A percentile compares a stretch with the other conserved stretches of the same genome.
These are phyloP conservation scores for Lydus trimaculatus DNA, from an alignment of 2,888 invertebrate genomes.

Conservation along the genomic window DNA sequence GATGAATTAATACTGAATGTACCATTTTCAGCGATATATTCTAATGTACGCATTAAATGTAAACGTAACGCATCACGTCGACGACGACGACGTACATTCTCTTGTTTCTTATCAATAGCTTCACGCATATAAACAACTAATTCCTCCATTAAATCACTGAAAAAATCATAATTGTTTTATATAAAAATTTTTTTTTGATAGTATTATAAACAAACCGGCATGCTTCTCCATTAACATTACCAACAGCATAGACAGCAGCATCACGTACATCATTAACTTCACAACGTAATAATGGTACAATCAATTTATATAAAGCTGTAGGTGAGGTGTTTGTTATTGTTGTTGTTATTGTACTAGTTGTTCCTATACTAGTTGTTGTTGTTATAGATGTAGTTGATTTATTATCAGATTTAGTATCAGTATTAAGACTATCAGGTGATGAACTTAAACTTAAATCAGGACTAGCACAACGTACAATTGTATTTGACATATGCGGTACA, in stretches of 20 bases:
- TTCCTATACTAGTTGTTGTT: conserved; percentile 76
- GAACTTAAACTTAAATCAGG: conserved; percentile 92
- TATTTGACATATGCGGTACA: conserved; percentile 89
- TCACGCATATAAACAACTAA: conserved; percentile 90
- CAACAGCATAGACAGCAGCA: conserved; percentile 91
- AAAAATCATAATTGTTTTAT: conserved; percentile 25
- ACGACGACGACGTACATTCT: conserved; percentile 90
- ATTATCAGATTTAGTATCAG: conserved; percentile 82
- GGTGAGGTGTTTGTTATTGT: conserved; percentile 75
- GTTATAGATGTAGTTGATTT: conserved; percentile 66
- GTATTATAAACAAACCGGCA: conserved; percentile 77
- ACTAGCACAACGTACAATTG: conserved; percentile 88
- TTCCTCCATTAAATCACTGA: conserved; percentile 96
- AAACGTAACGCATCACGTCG: conserved; percentile 91
- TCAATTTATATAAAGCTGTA: conserved; percentile 87
- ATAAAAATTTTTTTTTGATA: not conserved
- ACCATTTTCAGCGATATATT: conserved; percentile 90
- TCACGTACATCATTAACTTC: conserved; percentile 95
- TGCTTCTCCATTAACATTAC: conserved; percentile 93
- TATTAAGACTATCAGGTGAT: conserved; percentile 88
- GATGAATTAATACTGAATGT: conserved; percentile 87
- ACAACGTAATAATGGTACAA: conserved; percentile 90
- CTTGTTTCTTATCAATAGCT: conserved; percentile 96
- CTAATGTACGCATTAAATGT: conserved; percentile 89
- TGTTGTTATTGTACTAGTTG: conserved; percentile 57